Base-by-base conservation (phyloP, 2,888 invertebrate species). In the Sesia apiformis region DNA sequence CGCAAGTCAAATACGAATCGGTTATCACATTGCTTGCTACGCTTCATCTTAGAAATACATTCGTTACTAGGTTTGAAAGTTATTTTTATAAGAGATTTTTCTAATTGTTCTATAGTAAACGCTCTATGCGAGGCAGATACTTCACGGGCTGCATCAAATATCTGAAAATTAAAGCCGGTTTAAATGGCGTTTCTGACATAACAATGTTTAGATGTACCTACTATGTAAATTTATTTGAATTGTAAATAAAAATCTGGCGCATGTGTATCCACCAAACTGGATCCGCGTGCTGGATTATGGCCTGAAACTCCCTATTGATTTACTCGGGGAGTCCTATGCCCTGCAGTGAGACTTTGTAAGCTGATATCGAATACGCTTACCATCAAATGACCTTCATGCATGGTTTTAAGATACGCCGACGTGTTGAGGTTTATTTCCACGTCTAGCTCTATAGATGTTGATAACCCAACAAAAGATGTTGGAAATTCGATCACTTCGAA, bases 91-190 rank as follows among this genome's bases (percentile, higher is more conserved):
- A 69, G 72, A 38, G 64, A 67, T 0, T 74, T 63, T 61, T 78
- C 67, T 55, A 76, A 60, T 55, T 62, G 64, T 39, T 57, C 57
- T 53, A 88, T 65, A 52, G 63, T 56, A 64, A 80, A 89, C 5
- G 88, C 82, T 69, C 86, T 74, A 59, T 89, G 84, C n/a, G 84
- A 72, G 46, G 88, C 81, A 60, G 90, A 90, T 64, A 84, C 69
- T 65, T 81, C 74, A 39, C 79, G 78, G 5, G 87, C 84, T 38
- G 85, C 80, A n/a, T 79, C 70, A 62, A 87, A 83, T 69, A 74
- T 81, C 88, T 89, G 64, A 72, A 76, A 57, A 23, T 23, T 23
- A 23, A 23, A 23, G 23, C 23, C 23, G 23, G 1, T 23, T 1
- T 23, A 23, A 23, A 23, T 23, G 23, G 23, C 2, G 23, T 23